Conservation (phyloP, 2,113 vertebrate species). For the Aegithalos caudatus region DNA sequence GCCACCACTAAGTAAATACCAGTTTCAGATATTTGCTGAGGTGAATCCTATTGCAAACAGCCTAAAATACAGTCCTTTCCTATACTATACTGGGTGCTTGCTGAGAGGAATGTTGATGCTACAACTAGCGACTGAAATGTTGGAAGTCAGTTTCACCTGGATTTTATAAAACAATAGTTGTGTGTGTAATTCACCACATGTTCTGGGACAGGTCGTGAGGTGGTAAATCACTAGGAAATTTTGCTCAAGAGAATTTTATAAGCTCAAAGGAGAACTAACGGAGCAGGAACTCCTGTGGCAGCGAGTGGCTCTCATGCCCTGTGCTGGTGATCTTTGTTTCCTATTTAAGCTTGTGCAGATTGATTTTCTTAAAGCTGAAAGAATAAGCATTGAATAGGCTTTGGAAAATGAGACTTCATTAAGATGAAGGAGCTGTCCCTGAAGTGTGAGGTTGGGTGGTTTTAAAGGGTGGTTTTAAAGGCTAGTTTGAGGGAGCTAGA, state of each 20-base stretch:
- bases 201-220: not conserved
- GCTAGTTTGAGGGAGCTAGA: not conserved
- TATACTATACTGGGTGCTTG: not conserved
- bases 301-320: not conserved
- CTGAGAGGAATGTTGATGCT: not conserved
- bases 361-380: not conserved
- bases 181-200: not conserved
- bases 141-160: not conserved
- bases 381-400: not conserved
- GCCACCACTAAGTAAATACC: not conserved
- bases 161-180: not conserved
- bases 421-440: not conserved
- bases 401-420: not conserved
- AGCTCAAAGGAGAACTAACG: not conserved
- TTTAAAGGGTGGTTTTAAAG: not conserved
- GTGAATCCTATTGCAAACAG: not conserved
- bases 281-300: not conserved
- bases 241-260: not conserved
- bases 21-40: not conserved
- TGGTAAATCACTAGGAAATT: not conserved
- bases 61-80: not conserved
- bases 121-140: not conserved
- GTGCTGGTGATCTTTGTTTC: not conserved
- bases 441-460: not conserved
- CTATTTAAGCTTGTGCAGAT: not conserved